Percentiles rank a stretch among this genome's conserved stretches.
Conservation (phyloP, 2,113 vertebrate genomes). For the Pachyramphus minor region DNA sequence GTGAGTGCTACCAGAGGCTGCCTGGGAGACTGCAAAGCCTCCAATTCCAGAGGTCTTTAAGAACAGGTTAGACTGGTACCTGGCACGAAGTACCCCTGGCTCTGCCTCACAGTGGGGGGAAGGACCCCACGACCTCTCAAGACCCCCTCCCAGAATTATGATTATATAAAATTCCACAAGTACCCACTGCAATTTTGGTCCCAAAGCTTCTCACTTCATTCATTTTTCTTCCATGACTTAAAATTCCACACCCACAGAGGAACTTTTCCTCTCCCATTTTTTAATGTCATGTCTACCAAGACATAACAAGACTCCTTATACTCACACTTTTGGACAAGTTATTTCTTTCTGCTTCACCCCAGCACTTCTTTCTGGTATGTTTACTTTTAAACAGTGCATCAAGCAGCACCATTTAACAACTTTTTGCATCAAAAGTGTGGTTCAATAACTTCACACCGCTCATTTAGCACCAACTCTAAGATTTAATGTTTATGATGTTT, state of each 20-base stretch:
- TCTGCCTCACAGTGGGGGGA: rapidly evolving
- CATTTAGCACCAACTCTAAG: neutral
- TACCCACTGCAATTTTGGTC: neutral
- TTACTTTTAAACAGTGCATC: constrained; percentile 9
- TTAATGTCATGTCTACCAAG: neutral
- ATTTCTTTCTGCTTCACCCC: neutral
- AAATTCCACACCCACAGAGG: neutral
- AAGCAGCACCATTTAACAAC: neutral
- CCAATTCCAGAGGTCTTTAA: rapidly evolving
- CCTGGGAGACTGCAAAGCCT: neutral
- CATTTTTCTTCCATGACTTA: neutral
- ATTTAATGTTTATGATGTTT: neutral
- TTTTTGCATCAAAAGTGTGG: neutral
- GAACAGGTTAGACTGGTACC: neutral
- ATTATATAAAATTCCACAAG: neutral
- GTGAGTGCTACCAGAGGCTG: neutral
- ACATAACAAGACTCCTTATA: neutral
- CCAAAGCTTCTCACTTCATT: neutral
- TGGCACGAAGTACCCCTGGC: neutral
- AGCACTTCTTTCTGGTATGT: neutral
- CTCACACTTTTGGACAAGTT: neutral
- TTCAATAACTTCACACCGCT: neutral
- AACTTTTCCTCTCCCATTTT: neutral
- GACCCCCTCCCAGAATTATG: neutral
- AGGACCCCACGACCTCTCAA: neutral